phyloP scores from a whole-genome alignment of 2,797 vertebrate species.

The Toxotes lorentzi region DNA sequence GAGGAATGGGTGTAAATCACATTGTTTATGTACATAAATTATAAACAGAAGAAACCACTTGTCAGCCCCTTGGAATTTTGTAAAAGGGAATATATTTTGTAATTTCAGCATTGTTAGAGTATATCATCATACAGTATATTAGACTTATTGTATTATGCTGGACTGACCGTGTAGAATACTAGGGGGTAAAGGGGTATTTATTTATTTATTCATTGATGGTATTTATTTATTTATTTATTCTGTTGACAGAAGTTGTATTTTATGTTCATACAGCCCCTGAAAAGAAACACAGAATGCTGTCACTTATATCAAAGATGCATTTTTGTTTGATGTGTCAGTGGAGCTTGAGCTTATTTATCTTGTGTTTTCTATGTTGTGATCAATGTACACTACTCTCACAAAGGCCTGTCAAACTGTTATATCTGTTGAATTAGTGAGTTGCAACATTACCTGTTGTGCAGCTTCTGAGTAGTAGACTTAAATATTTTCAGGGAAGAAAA shows the following conservation, averaged over 20 bases:
- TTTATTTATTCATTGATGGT: conserved; percentile 73
- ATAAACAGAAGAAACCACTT: conserved; percentile 61
- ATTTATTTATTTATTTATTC: conserved; percentile 75
- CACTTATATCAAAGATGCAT: conserved; percentile 70
- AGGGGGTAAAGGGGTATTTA: conserved; percentile 53
- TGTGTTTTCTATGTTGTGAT: conserved; percentile 83
- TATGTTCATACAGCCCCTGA: conserved; percentile 70
- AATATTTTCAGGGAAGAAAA: conserved; percentile 46
- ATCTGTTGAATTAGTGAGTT: conserved; percentile 70
- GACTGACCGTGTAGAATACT: conserved; percentile 70
- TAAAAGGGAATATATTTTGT: conserved; percentile 80
- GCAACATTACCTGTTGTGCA: conserved; percentile 66
- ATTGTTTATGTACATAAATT: conserved; percentile 74
- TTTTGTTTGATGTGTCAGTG: conserved; percentile 73
- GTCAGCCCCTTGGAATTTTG: conserved; percentile 72
- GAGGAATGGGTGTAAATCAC: conserved; percentile 66
- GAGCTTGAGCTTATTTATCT: conserved; percentile 79
- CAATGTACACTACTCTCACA: conserved; percentile 76
- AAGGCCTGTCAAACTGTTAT: conserved; percentile 76
- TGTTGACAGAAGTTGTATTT: conserved; percentile 56
- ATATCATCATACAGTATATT: conserved; percentile 71
- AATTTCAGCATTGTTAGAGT: conserved; percentile 75
- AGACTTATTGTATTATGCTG: conserved; percentile 76
- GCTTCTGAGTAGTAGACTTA: conserved; percentile 68
- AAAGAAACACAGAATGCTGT: conserved; percentile 69